phyloP scores from a whole-genome alignment of 1,140 invertebrate genomes.

The Elymnias hypermnestra region DNA sequence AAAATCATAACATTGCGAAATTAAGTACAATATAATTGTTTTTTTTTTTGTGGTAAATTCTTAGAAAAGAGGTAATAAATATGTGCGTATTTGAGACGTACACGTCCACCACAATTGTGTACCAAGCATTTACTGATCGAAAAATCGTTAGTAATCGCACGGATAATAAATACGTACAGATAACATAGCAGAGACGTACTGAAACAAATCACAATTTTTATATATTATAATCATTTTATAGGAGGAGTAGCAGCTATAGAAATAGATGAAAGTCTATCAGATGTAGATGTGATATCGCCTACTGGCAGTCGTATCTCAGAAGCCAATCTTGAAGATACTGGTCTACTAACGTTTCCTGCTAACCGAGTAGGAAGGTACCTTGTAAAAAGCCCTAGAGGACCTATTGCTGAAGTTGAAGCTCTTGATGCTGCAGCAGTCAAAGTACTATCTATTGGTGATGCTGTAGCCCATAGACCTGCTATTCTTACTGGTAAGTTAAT shows the following conservation, averaged over 20 bases:
- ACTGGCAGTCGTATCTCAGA: slow-evolving; percentile 73
- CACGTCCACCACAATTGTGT: too few relatives aligned
- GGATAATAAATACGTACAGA: too few relatives aligned
- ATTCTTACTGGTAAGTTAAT: slow-evolving; percentile 81
- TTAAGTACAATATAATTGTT: too few relatives aligned
- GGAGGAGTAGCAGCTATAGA: slow-evolving; percentile 76
- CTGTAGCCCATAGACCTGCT: slow-evolving; percentile 89
- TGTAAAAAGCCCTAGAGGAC: slow-evolving; percentile 62
- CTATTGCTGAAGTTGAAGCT: slow-evolving; percentile 83
- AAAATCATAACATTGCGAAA: too few relatives aligned
- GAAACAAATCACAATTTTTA: too few relatives aligned
- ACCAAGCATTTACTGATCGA: too few relatives aligned
- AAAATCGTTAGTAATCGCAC: too few relatives aligned
- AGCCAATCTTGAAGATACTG: slow-evolving; percentile 64
- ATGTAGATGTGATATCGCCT: slow-evolving; percentile 77
- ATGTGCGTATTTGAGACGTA: too few relatives aligned
- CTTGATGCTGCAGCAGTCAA: slow-evolving; percentile 90
- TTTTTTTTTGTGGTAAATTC: too few relatives aligned
- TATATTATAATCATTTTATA: too few relatives aligned
- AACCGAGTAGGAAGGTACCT: slow-evolving; percentile 74
- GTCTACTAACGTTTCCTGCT: slow-evolving; percentile 76
- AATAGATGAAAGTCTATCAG: slow-evolving; percentile 73
- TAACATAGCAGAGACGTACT: too few relatives aligned
- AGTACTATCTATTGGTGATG: slow-evolving; percentile 86
- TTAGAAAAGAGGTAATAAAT: too few relatives aligned